phyloP scores from a whole-genome alignment of 1,140 invertebrate species.

The Drosophila ficusphila region DNA sequence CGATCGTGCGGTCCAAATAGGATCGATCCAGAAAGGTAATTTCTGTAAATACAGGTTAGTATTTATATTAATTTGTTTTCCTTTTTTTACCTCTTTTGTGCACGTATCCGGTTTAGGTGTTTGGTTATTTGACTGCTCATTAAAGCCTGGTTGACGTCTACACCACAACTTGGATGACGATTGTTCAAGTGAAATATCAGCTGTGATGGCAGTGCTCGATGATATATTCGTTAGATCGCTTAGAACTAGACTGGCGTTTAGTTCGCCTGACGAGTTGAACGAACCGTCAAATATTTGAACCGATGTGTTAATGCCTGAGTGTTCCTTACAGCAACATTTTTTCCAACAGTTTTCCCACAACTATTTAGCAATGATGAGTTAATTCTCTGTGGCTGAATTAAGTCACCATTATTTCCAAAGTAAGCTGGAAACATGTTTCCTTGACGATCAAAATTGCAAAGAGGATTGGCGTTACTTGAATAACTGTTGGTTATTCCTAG shows the following conservation, averaged over 20 bases:
- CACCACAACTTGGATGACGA: slow-evolving; percentile 62
- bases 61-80: background rate
- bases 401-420: background rate
- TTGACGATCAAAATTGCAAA: slow-evolving; percentile 5
- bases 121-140: too few species aligned
- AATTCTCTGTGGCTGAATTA: background rate
- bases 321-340: slow-evolving; percentile 58
- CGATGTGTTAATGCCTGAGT: slow-evolving; percentile 57
- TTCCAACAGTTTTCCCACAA: slow-evolving; percentile 21
- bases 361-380: slow-evolving; percentile 52
- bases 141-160: slow-evolving; percentile 52
- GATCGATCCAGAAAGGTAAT: slow-evolving; percentile 81
- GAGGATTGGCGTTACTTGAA: background rate
- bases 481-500: slow-evolving; percentile 51
- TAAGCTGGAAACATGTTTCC: slow-evolving; percentile 29
- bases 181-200: slow-evolving; percentile 14
- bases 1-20: slow-evolving; percentile 72
- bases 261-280: slow-evolving; percentile 68
- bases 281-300: slow-evolving; percentile 58
- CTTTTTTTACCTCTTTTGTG: slow-evolving; percentile 68
- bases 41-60: slow-evolving; percentile 40
- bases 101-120: slow-evolving; percentile 85
- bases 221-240: slow-evolving; percentile 38
- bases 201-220: slow-evolving; percentile 32
- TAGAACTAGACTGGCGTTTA: slow-evolving; percentile 51